phyloP scores from a whole-genome alignment of 2,797 vertebrate genomes.

The Gadopsis bispinosus region DNA sequence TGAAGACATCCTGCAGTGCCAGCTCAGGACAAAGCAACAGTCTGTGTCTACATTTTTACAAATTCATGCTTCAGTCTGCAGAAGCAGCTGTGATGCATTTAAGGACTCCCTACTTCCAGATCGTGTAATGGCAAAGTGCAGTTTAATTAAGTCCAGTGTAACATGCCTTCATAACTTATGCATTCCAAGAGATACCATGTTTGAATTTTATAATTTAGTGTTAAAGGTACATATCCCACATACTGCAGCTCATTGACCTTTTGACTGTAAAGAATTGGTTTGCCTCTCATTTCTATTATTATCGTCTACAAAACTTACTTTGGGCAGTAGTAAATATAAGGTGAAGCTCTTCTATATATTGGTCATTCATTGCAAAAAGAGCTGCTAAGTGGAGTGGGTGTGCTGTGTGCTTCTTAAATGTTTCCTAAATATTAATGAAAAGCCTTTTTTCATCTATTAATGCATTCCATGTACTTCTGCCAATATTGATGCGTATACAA shows the following conservation, averaged over 20 bases:
- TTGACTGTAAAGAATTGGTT: neutral
- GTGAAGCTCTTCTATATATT: slow-evolving; percentile 1
- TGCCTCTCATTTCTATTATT: neutral
- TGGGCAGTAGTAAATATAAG: neutral
- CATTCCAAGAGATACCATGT: slow-evolving; percentile 2
- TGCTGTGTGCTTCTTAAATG: slow-evolving; percentile 8
- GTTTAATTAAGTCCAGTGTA: neutral
- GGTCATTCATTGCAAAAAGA: neutral
- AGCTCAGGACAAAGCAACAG: slow-evolving; percentile 35
- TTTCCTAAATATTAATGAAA: slow-evolving; percentile 37
- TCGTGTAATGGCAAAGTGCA: slow-evolving; percentile 1
- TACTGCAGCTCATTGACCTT: neutral
- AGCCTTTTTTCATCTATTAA: slow-evolving; percentile 10
- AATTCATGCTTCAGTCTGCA: slow-evolving; percentile 44
- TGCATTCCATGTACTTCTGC: slow-evolving; percentile 18
- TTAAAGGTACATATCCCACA: neutral
- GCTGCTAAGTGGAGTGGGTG: neutral
- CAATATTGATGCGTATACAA: neutral
- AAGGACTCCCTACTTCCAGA: slow-evolving; percentile 2
- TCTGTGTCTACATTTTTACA: slow-evolving; percentile 31
- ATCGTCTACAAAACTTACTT: neutral
- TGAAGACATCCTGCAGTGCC: slow-evolving; percentile 38
- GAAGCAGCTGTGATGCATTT: slow-evolving; percentile 33
- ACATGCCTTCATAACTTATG: slow-evolving; percentile 5
- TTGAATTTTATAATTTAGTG: neutral